Conservation (phyloP, 2,888 invertebrate genomes). For the Coecobrya sp. region DNA sequence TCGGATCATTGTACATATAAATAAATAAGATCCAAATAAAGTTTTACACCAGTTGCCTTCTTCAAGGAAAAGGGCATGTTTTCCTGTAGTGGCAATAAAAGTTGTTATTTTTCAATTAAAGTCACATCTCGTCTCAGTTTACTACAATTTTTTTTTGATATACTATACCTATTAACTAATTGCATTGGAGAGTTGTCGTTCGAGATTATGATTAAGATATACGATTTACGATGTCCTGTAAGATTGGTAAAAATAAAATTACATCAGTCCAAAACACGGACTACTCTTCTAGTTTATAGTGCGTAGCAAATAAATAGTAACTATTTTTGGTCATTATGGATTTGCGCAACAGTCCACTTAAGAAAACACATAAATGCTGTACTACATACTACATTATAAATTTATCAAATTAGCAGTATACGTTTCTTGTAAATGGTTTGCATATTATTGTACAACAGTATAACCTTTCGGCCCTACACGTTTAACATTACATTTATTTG, state of each 20-base stretch:
- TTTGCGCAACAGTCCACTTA: no score
- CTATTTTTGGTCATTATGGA: no score
- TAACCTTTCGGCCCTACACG: no score
- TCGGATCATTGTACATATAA: not conserved
- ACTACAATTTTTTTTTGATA: not conserved
- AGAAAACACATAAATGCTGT: no score
- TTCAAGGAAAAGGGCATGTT: not conserved
- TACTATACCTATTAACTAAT: not conserved
- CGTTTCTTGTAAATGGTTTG: not conserved
- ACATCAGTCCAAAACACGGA: no score
- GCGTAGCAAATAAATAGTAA: no score
- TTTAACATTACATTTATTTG: not conserved
- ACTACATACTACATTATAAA: no score
- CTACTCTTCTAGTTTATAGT: no score
- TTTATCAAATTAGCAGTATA: no score
- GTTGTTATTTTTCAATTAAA: not conserved
- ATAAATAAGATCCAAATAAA: not conserved
- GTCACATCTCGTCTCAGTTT: not conserved
- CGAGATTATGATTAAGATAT: constrained; percentile 18
- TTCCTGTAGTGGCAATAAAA: not conserved
- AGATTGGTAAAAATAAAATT: no score
- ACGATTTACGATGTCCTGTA: not conserved
- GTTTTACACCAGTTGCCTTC: not conserved
- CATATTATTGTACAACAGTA: no score
- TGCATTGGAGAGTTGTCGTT: not conserved